These are phyloP conservation scores for Planococcus citri DNA, from an alignment of 1,140 invertebrate species.

Conservation along the genomic window DNA sequence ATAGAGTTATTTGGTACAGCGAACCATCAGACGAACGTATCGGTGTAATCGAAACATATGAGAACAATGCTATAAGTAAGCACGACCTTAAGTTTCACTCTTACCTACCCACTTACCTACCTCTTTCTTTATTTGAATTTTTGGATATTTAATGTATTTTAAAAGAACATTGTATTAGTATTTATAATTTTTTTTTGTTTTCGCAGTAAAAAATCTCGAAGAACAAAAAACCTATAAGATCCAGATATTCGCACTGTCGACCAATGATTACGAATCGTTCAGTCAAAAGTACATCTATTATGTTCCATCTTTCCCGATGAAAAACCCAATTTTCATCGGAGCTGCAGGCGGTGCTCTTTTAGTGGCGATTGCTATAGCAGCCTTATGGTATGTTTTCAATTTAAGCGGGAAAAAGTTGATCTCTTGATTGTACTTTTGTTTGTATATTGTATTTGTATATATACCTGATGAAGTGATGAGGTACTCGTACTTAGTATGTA, in stretches of 20 bases:
- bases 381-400: background rate
- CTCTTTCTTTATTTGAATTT: too few relatives aligned
- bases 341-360: background rate
- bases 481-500: too few relatives aligned
- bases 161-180: too few relatives aligned
- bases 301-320: constrained; percentile 34
- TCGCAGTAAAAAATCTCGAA: constrained; percentile 46
- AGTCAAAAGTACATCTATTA: constrained; percentile 43
- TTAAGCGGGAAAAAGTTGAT: background rate
- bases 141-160: too few relatives aligned
- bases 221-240: constrained; percentile 52
- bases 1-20: constrained; percentile 47
- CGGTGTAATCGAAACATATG: constrained; percentile 46
- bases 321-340: background rate
- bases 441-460: too few relatives aligned
- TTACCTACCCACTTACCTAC: too few relatives aligned
- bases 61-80: constrained; percentile 46
- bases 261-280: constrained; percentile 40
- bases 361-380: background rate
- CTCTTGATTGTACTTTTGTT: too few relatives aligned
- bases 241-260: constrained; percentile 46
- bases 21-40: constrained; percentile 39
- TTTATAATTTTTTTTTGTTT: too few relatives aligned
- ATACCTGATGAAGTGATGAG: too few relatives aligned
- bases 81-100: too few relatives aligned